Percentiles rank a stretch among this genome's conserved stretches.
These are phyloP conservation scores for Solenopsis fugax DNA, from an alignment of 1,140 invertebrate genomes.

Conservation along the genomic window DNA sequence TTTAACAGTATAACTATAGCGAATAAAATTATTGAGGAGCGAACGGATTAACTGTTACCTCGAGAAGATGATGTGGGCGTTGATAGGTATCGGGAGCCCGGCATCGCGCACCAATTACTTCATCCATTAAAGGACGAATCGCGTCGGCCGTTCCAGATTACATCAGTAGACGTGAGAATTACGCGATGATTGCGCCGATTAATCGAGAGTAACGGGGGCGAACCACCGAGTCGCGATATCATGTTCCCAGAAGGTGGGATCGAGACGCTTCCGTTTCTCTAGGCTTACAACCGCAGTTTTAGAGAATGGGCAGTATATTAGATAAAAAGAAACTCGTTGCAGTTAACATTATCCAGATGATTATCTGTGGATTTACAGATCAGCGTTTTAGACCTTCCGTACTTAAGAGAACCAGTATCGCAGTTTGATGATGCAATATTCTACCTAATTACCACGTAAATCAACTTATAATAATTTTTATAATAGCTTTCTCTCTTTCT, in stretches of 20 bases:
- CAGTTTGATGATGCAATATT: neutral
- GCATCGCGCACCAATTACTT: conserved; percentile 23
- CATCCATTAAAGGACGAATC: conserved; percentile 47
- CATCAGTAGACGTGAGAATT: conserved; percentile 50
- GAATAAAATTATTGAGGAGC: neutral
- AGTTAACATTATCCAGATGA: neutral
- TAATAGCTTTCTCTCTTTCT: neutral
- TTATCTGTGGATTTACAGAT: neutral
- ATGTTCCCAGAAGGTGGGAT: neutral
- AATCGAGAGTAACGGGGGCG: conserved; percentile 39
- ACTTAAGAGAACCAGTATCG: neutral
- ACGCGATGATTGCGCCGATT: conserved; percentile 49
- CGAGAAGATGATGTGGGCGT: neutral
- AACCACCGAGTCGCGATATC: neutral
- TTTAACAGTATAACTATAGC: neutral
- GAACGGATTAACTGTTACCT: neutral
- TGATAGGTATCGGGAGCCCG: neutral
- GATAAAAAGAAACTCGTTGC: neutral
- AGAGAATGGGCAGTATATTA: neutral
- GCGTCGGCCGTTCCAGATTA: conserved; percentile 15
- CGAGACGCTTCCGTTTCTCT: conserved; percentile 10
- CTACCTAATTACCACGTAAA: neutral
- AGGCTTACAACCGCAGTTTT: neutral
- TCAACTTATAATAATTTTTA: conserved; percentile 2
- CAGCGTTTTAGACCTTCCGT: neutral